Conservation (phyloP, 2,797 vertebrate genomes). For the Phataginus tricuspis region DNA sequence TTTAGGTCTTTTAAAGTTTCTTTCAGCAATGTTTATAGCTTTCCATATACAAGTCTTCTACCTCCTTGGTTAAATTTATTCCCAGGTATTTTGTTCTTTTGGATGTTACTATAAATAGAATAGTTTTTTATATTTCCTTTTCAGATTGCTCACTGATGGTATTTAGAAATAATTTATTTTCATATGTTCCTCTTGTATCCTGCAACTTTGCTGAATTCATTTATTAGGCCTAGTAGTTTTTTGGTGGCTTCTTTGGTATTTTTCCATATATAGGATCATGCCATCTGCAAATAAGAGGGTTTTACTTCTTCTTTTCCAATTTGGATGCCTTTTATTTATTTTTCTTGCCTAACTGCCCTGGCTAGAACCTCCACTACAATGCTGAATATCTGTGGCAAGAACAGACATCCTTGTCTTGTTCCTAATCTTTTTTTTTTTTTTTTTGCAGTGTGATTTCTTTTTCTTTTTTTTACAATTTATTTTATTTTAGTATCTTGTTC, state of each 20-base stretch:
- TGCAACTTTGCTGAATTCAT: neutral
- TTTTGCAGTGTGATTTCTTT: no score
- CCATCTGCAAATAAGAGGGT: neutral
- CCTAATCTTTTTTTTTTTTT: no score
- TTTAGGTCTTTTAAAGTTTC: neutral
- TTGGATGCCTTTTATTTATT: neutral
- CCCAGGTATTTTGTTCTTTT: neutral
- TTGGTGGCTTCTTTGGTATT: neutral
- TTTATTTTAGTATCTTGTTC: no score
- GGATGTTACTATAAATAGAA: neutral
- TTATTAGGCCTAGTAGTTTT: neutral
- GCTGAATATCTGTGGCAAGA: neutral
- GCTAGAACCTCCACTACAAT: neutral
- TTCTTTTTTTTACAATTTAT: no score
- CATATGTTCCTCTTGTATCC: neutral
- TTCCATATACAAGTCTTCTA: neutral
- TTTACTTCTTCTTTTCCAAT: neutral
- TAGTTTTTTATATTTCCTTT: neutral
- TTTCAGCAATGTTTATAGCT: neutral
- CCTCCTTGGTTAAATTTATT: neutral
- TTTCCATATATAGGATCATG: neutral
- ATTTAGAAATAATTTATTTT: neutral
- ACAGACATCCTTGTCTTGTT: neutral
- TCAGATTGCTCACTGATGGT: neutral
- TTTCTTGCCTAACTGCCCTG: neutral